Base-by-base conservation (phyloP, 2,113 vertebrate genomes). In the Callionymus lyra region DNA sequence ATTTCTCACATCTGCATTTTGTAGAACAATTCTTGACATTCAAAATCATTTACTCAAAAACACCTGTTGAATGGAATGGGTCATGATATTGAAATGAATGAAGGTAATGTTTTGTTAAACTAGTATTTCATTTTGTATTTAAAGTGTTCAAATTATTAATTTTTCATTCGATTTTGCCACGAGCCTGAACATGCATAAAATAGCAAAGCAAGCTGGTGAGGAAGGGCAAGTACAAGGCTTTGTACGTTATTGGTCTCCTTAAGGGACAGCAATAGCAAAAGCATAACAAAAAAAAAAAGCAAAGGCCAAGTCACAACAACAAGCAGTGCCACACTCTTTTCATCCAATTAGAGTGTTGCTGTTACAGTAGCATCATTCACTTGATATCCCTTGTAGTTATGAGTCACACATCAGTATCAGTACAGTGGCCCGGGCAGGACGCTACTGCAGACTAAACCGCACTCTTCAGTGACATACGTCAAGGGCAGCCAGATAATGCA, bases 321-420 rank as follows among this genome's bases (percentile, higher is more conserved):
- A 50, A 45, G 39, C 56, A 38, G 50, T 10, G 34, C 40, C 47
- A 35, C 42, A 33, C 27, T 19, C 43, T 47, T 51, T 48, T 19
- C 47, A 53, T 67, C 53, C 46, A 36, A 63, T 49, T 54, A 16
- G 49, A 67, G 70, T 59, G 65, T 49, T 47, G 57, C n/a, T 43
- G 56, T 59, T 72, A 65, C 74, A 72, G 74, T 44, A 44, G 70
- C 60, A 52, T 53, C 39, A 59, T 70, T 56, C 38, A 57, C 68
- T 70, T 72, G 76, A 76, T 74, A 76, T 67, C 41, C 46, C 51
- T 18, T 49, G 13, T 76, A 66, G 71, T 80, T 74, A 69, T 63
- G 52, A 33, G 53, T 46, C 62, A 57, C 68, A 72, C 68, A 69
- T 72, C 70, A 70, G 70, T 41, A 53, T 70, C 67, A 41, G 39